Evolutionary conservation across 2,888 invertebrate species (phyloP), one percentile per base, ranked within the genome.

Genomic region (Auanema sp.): DNA sequence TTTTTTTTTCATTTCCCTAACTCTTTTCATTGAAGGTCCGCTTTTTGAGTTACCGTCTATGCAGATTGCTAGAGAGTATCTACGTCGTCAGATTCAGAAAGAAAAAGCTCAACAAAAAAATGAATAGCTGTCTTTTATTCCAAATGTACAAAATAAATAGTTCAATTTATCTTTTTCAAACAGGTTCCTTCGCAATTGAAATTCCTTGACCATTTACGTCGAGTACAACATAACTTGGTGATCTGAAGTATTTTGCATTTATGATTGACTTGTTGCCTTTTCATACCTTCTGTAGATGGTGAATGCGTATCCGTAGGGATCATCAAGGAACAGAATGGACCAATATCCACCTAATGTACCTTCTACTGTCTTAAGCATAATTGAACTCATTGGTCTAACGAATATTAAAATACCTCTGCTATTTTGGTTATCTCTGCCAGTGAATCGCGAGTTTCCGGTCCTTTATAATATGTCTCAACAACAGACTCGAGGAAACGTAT

Each of bases 131-230:
- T 51, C 33, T 50, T 51, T 25, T 18, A 55, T 21, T 55, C 1
- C n/a, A 21, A 21, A 33, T 11, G 33, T 53, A 33, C 33, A 16
- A 18, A 50, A 58, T 25, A 50, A 12, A 18, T 58, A 16, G 47
- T 47, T 47, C 18, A 16, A 47, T 5, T 47, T 5, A 10, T 18
- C 10, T 47, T 47, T 10, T 47, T 47, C 18, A 16, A 5, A 5
- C 53, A 33, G 50, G 50, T 12, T 60, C 60, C 14, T 55, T 53
- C 0, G 60, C 23, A 2, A 60, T 54, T 11, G 53, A 43, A 14
- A 60, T 23, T 12, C 60, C 60, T 21, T 54, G 42, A 12, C 60
- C 55, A 44, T 60, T 47, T 18, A 60, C 60, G 47, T 60, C 60
- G 33, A 60, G 44, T 16, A 60, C 55, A n/a, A 54, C 21, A 14